phyloP scores from a whole-genome alignment of 2,113 vertebrate genomes.

The Taurulus bubalis region DNA sequence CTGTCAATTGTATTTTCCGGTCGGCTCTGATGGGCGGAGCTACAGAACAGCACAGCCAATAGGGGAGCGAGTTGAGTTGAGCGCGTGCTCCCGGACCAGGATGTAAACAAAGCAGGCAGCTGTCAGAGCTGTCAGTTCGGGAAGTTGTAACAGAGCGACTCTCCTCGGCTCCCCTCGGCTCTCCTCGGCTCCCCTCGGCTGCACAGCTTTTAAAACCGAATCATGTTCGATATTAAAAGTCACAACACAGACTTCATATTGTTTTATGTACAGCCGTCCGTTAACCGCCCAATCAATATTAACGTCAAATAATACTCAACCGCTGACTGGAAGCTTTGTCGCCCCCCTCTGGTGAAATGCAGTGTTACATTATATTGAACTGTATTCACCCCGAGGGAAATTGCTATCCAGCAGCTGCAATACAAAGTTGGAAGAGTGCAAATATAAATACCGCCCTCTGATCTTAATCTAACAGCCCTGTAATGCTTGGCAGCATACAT shows the following conservation, averaged over 20 bases:
- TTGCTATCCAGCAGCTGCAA: not conserved
- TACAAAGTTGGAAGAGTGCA: not conserved
- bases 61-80: constrained; percentile 24
- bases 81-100: constrained; percentile 45
- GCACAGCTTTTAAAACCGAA: not conserved
- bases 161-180: too few species aligned
- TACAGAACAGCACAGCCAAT: constrained; percentile 37
- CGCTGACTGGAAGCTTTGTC: not conserved
- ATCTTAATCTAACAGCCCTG: too few species aligned
- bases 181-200: not conserved
- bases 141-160: not conserved
- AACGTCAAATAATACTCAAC: not conserved
- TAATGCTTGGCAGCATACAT: not conserved
- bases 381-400: not conserved
- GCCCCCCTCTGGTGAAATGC: not conserved
- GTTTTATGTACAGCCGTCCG: not conserved
- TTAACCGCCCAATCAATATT: not conserved
- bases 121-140: constrained; percentile 6
- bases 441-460: not conserved
- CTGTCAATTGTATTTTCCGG: constrained; percentile 6
- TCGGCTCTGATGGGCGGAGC: constrained; percentile 5
- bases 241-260: too few species aligned
- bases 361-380: not conserved
- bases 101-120: constrained; percentile 62
- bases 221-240: not conserved